phyloP scores from a whole-genome alignment of 2,113 vertebrate species.

The Myotis davidii region DNA sequence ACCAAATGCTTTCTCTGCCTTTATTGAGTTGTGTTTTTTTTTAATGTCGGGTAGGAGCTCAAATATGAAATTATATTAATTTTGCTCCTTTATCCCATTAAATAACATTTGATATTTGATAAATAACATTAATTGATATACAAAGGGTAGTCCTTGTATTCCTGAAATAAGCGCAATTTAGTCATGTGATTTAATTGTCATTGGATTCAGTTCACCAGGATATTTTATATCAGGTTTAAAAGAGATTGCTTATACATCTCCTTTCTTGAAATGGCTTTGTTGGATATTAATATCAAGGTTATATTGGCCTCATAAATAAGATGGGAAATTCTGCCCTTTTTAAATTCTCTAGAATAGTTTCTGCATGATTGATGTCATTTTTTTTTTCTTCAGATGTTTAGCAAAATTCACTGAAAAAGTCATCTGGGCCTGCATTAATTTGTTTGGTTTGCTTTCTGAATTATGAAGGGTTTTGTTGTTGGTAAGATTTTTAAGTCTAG shows the following conservation, averaged over 20 bases:
- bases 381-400: constrained; percentile 17
- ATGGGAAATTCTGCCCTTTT: neutral
- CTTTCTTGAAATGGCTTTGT: neutral
- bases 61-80: neutral
- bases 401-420: constrained; percentile 2
- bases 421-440: neutral
- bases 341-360: constrained; percentile 2
- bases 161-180: neutral
- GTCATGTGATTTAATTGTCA: neutral
- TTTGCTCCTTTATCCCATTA: neutral
- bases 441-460: neutral
- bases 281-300: neutral
- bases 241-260: neutral
- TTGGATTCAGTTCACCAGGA: neutral
- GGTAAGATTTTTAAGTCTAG: neutral
- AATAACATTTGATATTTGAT: neutral
- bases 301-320: neutral
- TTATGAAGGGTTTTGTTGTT: neutral
- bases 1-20: constrained; percentile 1
- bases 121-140: neutral
- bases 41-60: no score
- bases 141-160: neutral
- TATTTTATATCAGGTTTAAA: neutral
- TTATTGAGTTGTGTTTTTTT: neutral
- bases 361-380: neutral